Evolutionary conservation across 2,113 vertebrate species (phyloP), one percentile per base, ranked within the genome.

Genomic region (Hippocampus zosterae): DNA sequence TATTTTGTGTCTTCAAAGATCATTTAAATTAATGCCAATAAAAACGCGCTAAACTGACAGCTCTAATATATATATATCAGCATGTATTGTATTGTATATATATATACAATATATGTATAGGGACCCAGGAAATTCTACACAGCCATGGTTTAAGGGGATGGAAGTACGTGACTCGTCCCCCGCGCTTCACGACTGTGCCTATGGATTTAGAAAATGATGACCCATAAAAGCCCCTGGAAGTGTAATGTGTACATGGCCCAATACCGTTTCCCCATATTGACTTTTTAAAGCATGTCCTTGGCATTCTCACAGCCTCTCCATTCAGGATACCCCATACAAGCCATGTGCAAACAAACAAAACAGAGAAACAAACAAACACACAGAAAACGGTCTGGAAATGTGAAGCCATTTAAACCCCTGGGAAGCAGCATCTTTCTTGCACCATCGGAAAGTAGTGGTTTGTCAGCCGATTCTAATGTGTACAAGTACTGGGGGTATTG

Each of bases 391-490:
- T 62, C 11, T 53, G 2, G 37, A 68, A 61, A 61, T 8, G 33
- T 1, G 40, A 23, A 61, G 2, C 25, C 33, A 40, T 62, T 9
- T n/a, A 21, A 41, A 41, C n/a, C 16, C 16, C 25, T 59, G 57
- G 57, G 8, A 66, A 44, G 29, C 68, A 74, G 48, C 61, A 64
- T 57, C 53, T 72, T 71, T 76, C 41, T 53, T 10, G 65, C 48
- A 46, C 55, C 41, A 62, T 21, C 5, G 18, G 33, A n/a, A 41
- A 5, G 60, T 62, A 41, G 60, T n/a, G 60, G 29, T 62, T 41
- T 62, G 9, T 62, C 10, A 62, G 33, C 33, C 33, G 33, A 10
- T 62, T 62, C 19, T 62, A 40, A 62, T 19, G 70, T 37, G 55
- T 40, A 66, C 19, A 29, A 29, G 25, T n/a, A 10, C 21, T 46